These are phyloP conservation scores for Python bivittatus DNA, from an alignment of 2,113 vertebrate genomes.

Conservation along the genomic window DNA sequence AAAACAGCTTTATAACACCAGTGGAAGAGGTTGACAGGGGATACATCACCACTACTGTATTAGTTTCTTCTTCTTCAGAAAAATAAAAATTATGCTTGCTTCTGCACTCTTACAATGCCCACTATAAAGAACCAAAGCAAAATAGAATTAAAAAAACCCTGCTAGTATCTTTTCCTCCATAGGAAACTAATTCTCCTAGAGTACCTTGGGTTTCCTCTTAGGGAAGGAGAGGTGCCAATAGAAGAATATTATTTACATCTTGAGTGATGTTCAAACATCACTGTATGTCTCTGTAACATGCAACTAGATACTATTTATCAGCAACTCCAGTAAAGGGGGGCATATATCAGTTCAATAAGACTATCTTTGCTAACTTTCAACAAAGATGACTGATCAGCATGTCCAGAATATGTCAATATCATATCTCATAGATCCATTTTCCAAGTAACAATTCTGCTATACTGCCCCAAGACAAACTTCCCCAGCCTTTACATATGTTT, in stretches of 20 bases:
- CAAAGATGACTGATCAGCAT: not conserved
- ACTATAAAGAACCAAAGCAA: not conserved
- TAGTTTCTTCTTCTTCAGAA: not conserved
- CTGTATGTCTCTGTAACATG: not conserved
- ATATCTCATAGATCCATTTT: not conserved
- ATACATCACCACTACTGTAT: not conserved
- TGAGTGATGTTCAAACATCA: not conserved
- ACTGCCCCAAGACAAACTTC: not conserved
- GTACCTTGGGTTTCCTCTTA: not conserved
- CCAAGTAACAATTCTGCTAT: not conserved
- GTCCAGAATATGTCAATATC: not conserved
- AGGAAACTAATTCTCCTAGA: not conserved
- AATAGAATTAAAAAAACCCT: not conserved
- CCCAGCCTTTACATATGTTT: not conserved
- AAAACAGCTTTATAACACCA: not conserved
- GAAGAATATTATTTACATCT: not conserved
- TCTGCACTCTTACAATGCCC: not conserved
- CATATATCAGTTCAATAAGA: not conserved
- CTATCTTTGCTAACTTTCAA: not conserved
- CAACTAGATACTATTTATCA: not conserved
- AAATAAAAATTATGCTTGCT: not conserved
- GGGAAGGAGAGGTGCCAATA: not conserved
- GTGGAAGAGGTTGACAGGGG: not conserved
- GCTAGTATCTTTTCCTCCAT: not conserved
- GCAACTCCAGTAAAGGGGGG: not conserved